Evolutionary conservation across 2,113 vertebrate genomes (phyloP), one percentile per base, ranked within the genome.

Genomic region (Gymnarchus niloticus): DNA sequence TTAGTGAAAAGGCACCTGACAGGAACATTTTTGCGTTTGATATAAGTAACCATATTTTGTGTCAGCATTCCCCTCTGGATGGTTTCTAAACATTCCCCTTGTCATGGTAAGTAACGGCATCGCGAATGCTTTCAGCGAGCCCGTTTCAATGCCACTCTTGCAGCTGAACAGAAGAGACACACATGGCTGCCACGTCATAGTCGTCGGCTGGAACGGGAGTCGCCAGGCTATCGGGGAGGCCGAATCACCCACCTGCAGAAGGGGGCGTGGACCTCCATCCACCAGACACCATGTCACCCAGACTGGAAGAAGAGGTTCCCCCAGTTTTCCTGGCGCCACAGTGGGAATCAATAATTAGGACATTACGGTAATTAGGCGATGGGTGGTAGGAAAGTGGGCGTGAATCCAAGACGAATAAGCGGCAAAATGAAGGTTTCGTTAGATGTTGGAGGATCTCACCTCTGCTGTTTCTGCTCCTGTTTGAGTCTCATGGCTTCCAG

Each of bases 401-500:
- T 49, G 12, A 5, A 7, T 21, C 9, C 57, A 65, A 46, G 41
- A 44, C 17, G 41, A 49, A 49, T 8, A 3, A 21, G 8, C 49
- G 10, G 52, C 17, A 23, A 21, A 28, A 10, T 7, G 9, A 6
- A 23, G 48, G 9, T 7, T 8, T 3, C 7, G n/a, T 4, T 56
- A 33, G 52, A 8, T 41, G 56, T 44, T 4, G 2, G 10, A 49
- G 52, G 80, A 49, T 3, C 91, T 83, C 84, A 97, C 97, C 97
- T 96, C 92, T 97, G 95, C 90, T 94, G 96, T 91, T 97, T 99
- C 92, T 98, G 97, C 91, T 98, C 97, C 93, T 98, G 97, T 86
- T 97, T 99, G 85, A 99, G 95, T 85, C 97, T 95, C 94, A 98
- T 97, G 84, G 96, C 97, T 91, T 99, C 97, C 90, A 99, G 95